Conservation (phyloP, 2,797 vertebrate genomes). For the Apogon hyalosoma region DNA sequence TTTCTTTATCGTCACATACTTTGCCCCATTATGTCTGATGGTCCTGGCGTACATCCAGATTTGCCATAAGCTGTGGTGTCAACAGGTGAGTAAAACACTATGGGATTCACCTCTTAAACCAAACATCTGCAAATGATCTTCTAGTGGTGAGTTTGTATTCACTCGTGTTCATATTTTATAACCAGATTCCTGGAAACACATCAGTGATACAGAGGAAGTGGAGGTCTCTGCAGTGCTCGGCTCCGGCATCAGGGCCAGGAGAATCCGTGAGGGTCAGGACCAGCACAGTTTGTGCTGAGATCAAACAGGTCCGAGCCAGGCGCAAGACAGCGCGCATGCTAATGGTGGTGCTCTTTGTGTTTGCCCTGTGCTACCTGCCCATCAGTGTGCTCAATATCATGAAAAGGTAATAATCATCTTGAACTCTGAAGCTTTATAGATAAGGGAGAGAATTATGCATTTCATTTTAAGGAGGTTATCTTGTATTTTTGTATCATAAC, state of each 20-base stretch:
- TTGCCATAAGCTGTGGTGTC: constrained; percentile 96
- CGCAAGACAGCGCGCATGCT: constrained; percentile 97
- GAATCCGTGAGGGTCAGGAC: constrained; percentile 86
- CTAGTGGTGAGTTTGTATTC: not conserved
- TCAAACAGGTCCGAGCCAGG: constrained; percentile 93
- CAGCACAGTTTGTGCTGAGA: constrained; percentile 90
- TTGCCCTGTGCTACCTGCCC: constrained; percentile 96
- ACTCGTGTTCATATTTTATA: constrained; percentile 14
- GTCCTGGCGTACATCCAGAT: constrained; percentile 97
- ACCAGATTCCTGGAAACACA: constrained; percentile 94
- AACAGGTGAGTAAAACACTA: constrained; percentile 86
- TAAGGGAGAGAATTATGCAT: not conserved
- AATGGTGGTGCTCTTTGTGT: constrained; percentile 95
- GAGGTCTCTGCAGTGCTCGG: constrained; percentile 86
- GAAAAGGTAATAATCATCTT: constrained; percentile 88
- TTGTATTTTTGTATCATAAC: not conserved
- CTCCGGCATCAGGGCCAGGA: constrained; percentile 75
- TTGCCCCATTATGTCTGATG: constrained; percentile 96
- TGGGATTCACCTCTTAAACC: not conserved
- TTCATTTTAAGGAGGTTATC: not conserved
- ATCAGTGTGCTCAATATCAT: constrained; percentile 96
- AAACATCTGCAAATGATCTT: not conserved
- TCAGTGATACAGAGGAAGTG: constrained; percentile 93
- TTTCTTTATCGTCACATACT: constrained; percentile 96
- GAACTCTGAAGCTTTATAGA: not conserved